Percentiles rank a stretch among this genome's conserved stretches.
Conservation (phyloP, 2,113 vertebrate species). For the Progne subis region DNA sequence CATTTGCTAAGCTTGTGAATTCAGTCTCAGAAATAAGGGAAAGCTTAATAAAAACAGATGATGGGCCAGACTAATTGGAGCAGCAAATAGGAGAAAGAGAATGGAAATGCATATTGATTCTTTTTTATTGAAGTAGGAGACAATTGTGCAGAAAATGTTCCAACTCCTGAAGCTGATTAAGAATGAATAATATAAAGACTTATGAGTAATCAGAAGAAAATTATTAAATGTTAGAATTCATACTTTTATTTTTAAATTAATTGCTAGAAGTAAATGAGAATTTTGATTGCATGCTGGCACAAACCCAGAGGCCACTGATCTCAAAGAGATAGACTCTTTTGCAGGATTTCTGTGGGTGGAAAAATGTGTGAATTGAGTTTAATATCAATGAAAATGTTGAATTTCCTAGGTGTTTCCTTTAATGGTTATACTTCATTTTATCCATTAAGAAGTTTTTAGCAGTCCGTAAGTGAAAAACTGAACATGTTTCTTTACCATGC, state of each 20-base stretch:
- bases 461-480: background rate
- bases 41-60: slow-evolving; percentile 60
- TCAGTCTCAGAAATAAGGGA: slow-evolving; percentile 59
- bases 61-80: slow-evolving; percentile 17
- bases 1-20: slow-evolving; percentile 39
- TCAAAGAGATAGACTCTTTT: background rate
- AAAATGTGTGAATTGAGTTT: background rate
- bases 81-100: slow-evolving; percentile 18
- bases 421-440: background rate
- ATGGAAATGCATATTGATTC: background rate
- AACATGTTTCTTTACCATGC: background rate
- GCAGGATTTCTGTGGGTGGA: background rate
- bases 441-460: background rate
- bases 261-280: background rate
- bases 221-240: slow-evolving; percentile 22
- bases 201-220: slow-evolving; percentile 22
- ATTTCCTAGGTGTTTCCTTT: background rate
- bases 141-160: slow-evolving; percentile 41
- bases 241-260: slow-evolving; percentile 46
- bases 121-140: slow-evolving; percentile 14
- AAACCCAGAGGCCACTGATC: background rate
- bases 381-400: background rate
- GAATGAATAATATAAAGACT: slow-evolving; percentile 17
- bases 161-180: slow-evolving; percentile 41
- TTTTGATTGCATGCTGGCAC: slow-evolving; percentile 2